Percentiles rank a stretch among this genome's conserved stretches.
Evolutionary conservation across 2,888 invertebrate species (phyloP).

Genomic region (Dione juno): DNA sequence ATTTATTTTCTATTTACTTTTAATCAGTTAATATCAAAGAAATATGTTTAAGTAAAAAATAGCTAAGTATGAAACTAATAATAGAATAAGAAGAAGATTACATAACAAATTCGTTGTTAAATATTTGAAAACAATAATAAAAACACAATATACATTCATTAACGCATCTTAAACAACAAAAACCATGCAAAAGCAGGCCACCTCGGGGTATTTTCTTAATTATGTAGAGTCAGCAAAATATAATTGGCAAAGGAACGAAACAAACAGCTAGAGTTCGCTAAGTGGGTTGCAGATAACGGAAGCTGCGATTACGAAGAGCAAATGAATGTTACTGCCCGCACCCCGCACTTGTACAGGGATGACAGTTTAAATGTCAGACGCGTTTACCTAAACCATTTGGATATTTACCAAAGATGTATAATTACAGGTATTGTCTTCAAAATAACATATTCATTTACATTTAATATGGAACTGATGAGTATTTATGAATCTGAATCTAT

Average conservation of each 20-base stretch:
- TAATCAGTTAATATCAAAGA: background rate
- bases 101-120: background rate
- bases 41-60: background rate
- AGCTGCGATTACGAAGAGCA: slow-evolving; percentile 66
- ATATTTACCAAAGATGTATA: background rate
- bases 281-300: slow-evolving; percentile 71
- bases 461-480: no score
- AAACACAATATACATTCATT: slow-evolving; percentile 21
- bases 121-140: slow-evolving; percentile 4
- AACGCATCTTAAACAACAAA: slow-evolving; percentile 39
- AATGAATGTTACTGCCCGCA: slow-evolving; percentile 64
- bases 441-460: no score
- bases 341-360: slow-evolving; percentile 56
- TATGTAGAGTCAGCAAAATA: slow-evolving; percentile 46
- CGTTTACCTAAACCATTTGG: background rate
- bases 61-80: background rate
- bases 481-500: no score
- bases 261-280: slow-evolving; percentile 59
- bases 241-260: slow-evolving; percentile 48
- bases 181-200: slow-evolving; percentile 42
- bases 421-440: background rate
- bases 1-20: background rate
- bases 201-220: slow-evolving; percentile 45
- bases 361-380: slow-evolving; percentile 39
- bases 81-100: background rate